These are phyloP conservation scores for Actinernus sp. DNA, from an alignment of 92 coral and sea anemone genomes.

Conservation along the genomic window DNA sequence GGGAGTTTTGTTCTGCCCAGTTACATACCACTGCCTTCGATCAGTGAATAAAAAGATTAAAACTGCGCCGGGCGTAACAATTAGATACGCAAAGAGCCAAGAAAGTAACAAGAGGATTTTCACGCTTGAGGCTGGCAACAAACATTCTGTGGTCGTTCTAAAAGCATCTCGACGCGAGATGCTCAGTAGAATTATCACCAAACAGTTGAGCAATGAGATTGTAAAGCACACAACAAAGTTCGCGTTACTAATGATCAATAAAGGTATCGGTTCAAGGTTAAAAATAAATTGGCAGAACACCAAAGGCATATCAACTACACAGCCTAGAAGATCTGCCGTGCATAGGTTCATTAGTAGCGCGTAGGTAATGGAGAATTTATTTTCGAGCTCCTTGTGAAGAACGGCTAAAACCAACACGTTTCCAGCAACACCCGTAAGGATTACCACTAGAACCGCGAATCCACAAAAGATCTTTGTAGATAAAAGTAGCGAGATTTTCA, in stretches of 20 bases:
- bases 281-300: constrained; percentile 12
- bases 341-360: constrained; percentile 9
- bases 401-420: constrained; percentile 12
- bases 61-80: too few species aligned
- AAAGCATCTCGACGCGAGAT: constrained; percentile 14
- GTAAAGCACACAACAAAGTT: constrained; percentile 10
- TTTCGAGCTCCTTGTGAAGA: not conserved
- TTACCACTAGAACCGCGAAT: not conserved
- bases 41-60: not conserved
- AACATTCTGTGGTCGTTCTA: not conserved
- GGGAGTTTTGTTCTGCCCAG: not conserved
- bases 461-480: constrained; percentile 12
- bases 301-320: constrained; percentile 21
- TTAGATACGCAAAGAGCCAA: too few species aligned
- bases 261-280: not conserved
- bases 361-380: not conserved
- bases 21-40: constrained; percentile 18
- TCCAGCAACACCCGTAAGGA: constrained; percentile 5
- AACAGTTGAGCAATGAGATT: constrained; percentile 4
- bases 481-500: not conserved
- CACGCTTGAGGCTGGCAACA: constrained; percentile 1
- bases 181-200: constrained; percentile 16
- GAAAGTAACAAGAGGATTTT: not conserved
- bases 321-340: constrained; percentile 3
- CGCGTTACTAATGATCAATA: not conserved